Evolutionary conservation across 2,797 vertebrate species (phyloP), one percentile per base, ranked within the genome.

Genomic region (Emys orbicularis): DNA sequence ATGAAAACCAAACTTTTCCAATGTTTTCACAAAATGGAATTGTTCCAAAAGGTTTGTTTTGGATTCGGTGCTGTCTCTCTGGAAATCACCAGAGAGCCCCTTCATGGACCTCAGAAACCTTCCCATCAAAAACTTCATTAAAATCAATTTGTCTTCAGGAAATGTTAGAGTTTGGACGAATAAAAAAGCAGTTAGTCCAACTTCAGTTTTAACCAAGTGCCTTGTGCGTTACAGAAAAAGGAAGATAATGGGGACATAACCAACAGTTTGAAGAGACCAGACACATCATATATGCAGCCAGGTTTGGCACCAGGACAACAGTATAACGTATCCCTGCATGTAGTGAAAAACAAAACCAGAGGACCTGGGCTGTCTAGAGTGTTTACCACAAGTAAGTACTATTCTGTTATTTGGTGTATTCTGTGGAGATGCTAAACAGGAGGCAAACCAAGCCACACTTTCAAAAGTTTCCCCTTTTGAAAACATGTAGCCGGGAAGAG

Each of bases 261-360:
- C 87, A 99, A 99, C 96, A 98, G 99, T 65, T 98, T 99, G 81
- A 98, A 98, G 86, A 98, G 98, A 27, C 99, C 99, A 6, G 99
- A 99, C 97, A 99, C 99, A 92, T 99, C 99, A n/a, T 99, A 99
- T 87, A 98, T 98, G 96, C 99, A 99, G 97, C 99, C 99, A 0
- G 99, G 99, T 31, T 98, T 99, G 92, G 99, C 99, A 61, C 99
- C 99, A 3, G 99, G 99, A 82, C 99, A 99, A 50, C 99, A 99
- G 88, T 99, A 99, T 80, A 99, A 99, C 91, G 99, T 99, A 95
- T 99, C 99, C 57, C 98, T 99, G 94, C 99, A 99, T 87, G 98
- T 99, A 3, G 98, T 99, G 97, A 99, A 99, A 97, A 99, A 99
- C 98, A 99, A 99, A 52, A 99, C 99, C 68, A 98, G 98, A 31